These are phyloP conservation scores for Isichthys henryi DNA, from an alignment of 2,113 vertebrate species.

Conservation along the genomic window DNA sequence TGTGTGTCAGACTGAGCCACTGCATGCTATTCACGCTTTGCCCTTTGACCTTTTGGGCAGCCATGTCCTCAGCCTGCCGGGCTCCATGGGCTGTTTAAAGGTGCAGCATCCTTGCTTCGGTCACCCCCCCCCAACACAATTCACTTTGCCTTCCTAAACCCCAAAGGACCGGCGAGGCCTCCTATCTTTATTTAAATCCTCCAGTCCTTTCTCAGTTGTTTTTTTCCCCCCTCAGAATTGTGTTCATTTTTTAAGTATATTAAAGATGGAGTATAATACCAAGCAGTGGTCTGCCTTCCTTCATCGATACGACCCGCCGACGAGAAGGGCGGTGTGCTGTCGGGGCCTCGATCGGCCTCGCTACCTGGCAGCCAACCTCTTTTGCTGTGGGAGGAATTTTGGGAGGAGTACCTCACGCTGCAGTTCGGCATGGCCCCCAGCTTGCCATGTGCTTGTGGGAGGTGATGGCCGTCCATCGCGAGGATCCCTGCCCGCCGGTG, in stretches of 20 bases:
- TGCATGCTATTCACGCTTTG: not conserved
- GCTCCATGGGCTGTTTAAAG: not conserved
- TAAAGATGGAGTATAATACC: slow-evolving; percentile 50
- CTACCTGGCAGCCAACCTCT: not conserved
- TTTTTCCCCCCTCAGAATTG: slow-evolving; percentile 51
- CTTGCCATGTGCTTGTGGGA: not conserved
- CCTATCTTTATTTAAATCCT: slow-evolving; percentile 39
- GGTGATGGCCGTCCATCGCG: not conserved
- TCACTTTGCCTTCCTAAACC: slow-evolving; percentile 13
- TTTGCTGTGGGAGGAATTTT: not conserved
- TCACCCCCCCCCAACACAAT: not conserved
- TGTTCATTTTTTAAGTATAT: slow-evolving; percentile 54
- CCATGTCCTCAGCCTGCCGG: slow-evolving; percentile 16
- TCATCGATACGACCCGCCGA: not conserved
- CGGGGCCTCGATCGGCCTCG: not conserved
- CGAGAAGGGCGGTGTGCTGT: not conserved
- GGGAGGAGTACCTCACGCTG: not conserved
- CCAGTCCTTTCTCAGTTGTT: not conserved
- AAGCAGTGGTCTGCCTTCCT: not conserved
- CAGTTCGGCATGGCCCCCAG: not conserved
- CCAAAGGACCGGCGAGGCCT: not conserved
- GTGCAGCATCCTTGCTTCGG: not conserved
- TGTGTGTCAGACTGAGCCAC: not conserved
- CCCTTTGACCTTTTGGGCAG: not conserved
- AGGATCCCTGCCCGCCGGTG: not conserved